phyloP scores from a whole-genome alignment of 2,888 invertebrate genomes.

The Panorpa germanica region DNA sequence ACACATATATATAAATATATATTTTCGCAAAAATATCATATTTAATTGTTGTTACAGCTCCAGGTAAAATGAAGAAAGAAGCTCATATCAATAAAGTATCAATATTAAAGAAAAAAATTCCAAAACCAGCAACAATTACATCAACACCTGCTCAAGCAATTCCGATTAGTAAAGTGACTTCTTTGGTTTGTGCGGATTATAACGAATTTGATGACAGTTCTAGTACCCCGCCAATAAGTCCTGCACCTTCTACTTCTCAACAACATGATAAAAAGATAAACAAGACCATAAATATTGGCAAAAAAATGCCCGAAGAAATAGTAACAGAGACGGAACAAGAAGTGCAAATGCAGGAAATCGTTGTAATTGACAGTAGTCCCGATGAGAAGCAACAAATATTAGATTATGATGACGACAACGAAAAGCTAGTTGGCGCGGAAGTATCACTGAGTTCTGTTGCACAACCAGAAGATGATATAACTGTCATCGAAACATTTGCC shows the following conservation, averaged over 20 bases:
- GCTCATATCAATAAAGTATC: constrained; percentile 32
- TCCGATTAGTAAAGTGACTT: constrained; percentile 25
- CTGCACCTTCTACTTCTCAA: constrained; percentile 17
- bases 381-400: constrained; percentile 30
- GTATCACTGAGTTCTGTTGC: constrained; percentile 36
- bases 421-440: constrained; percentile 34
- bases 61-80: constrained; percentile 24
- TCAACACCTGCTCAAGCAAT: constrained; percentile 23
- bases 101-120: constrained; percentile 33
- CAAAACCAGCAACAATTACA: constrained; percentile 17
- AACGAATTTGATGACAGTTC: constrained; percentile 39
- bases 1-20: no score
- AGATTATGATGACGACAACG: constrained; percentile 37
- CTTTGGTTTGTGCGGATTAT: constrained; percentile 33
- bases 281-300: constrained; percentile 16
- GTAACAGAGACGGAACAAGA: constrained; percentile 14
- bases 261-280: constrained; percentile 12
- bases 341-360: constrained; percentile 18
- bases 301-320: constrained; percentile 15
- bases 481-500: constrained; percentile 33
- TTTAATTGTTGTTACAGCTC: no score
- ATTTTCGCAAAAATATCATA: no score
- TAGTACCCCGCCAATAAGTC: constrained; percentile 33
- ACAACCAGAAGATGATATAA: constrained; percentile 33
- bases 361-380: constrained; percentile 20